phyloP scores from a whole-genome alignment of 2,888 invertebrate species.

The Meloe dianella region DNA sequence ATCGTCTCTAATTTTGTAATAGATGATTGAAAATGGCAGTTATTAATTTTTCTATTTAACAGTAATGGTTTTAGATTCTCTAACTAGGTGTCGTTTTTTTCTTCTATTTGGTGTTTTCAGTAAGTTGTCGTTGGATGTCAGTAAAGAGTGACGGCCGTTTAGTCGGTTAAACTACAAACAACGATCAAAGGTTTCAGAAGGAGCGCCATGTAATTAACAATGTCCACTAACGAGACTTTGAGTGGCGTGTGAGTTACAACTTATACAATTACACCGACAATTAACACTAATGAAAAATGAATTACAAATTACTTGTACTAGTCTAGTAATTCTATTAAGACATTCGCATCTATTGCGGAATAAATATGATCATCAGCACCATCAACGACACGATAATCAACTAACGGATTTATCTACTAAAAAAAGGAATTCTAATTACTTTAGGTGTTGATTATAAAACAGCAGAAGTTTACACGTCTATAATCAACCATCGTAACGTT shows the following conservation, averaged over 20 bases:
- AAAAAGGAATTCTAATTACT: background rate
- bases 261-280: conserved; percentile 52
- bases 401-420: background rate
- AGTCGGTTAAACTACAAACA: conserved; percentile 34
- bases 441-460: background rate
- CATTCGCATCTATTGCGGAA: conserved; percentile 26
- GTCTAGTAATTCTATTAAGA: conserved; percentile 45
- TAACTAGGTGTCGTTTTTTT: background rate
- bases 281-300: conserved; percentile 55
- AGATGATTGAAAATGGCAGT: background rate
- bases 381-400: background rate
- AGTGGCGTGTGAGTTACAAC: conserved; percentile 51
- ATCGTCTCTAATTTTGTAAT: background rate
- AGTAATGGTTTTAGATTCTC: background rate
- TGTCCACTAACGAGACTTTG: conserved; percentile 54
- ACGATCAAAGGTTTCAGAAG: conserved; percentile 40
- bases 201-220: conserved; percentile 55
- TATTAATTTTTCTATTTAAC: background rate
- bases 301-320: conserved; percentile 46
- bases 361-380: background rate
- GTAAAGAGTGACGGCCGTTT: conserved; percentile 22
- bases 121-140: conserved; percentile 21
- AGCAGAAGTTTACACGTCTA: background rate
- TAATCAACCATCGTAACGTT: conserved; percentile 4
- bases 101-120: background rate